Percentiles rank a stretch among this genome's conserved stretches.
Conservation (phyloP, 2,113 vertebrate genomes). For the Scalopus aquaticus region DNA sequence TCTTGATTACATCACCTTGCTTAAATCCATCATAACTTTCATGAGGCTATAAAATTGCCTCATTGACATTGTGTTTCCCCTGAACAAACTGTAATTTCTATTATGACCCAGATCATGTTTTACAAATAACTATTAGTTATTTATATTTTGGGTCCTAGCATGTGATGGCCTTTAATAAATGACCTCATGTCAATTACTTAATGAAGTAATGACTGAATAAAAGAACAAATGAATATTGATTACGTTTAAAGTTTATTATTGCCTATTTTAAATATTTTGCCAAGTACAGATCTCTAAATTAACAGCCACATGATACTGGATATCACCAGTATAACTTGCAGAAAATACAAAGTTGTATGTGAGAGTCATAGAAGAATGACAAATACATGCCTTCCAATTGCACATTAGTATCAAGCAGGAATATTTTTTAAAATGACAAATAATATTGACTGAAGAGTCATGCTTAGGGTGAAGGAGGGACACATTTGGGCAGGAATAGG, state of each 20-base stretch:
- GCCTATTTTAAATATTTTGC: not conserved
- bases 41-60: not conserved
- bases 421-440: not conserved
- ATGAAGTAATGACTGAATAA: not conserved
- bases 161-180: not conserved
- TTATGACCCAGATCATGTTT: not conserved
- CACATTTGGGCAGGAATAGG: not conserved
- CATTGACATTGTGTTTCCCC: not conserved
- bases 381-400: not conserved
- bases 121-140: not conserved
- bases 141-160: not conserved
- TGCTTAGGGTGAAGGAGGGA: not conserved
- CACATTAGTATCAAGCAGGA: not conserved
- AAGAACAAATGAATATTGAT: not conserved
- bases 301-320: not conserved
- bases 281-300: not conserved
- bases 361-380: not conserved
- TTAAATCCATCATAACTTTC: not conserved
- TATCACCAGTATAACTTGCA: not conserved
- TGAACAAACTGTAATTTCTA: not conserved
- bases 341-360: not conserved
- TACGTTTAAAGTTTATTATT: not conserved
- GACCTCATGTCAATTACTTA: not conserved
- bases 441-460: not conserved
- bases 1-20: not conserved